Conservation (phyloP, 2,113 vertebrate genomes). For the Emydura subglobosa region DNA sequence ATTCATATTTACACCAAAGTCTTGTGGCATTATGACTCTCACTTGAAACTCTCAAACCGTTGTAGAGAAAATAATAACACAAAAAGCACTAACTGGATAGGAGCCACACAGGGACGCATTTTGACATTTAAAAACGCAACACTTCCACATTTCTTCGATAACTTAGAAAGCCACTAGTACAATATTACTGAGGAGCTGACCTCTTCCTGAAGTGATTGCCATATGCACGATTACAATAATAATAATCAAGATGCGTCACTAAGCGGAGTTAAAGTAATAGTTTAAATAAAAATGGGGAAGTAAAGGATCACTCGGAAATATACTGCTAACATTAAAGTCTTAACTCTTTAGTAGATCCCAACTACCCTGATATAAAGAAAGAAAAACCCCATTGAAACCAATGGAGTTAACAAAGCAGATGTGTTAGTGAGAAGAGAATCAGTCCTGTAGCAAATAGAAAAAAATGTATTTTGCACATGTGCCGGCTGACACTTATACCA, state of each 20-base stretch:
- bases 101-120: neutral
- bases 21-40: slow-evolving; percentile 25
- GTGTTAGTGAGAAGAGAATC: neutral
- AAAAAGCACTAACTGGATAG: slow-evolving; percentile 1
- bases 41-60: neutral
- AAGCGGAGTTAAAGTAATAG: slow-evolving; percentile 38
- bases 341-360: slow-evolving; percentile 58
- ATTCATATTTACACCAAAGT: slow-evolving; percentile 6
- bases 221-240: neutral
- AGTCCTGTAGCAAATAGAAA: neutral
- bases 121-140: slow-evolving; percentile 12
- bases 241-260: slow-evolving; percentile 46
- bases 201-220: slow-evolving; percentile 49
- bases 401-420: slow-evolving; percentile 25
- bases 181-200: slow-evolving; percentile 28
- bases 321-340: slow-evolving; percentile 7
- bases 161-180: slow-evolving; percentile 46
- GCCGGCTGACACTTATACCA: neutral
- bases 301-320: slow-evolving; percentile 56
- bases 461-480: neutral
- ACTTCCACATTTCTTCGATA: slow-evolving; percentile 43
- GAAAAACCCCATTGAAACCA: slow-evolving; percentile 57
- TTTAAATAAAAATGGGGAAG: slow-evolving; percentile 47
- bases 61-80: slow-evolving; percentile 22
- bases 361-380: slow-evolving; percentile 62